These are phyloP conservation scores for Fulmarus glacialis DNA, from an alignment of 2,113 vertebrate genomes.

Conservation along the genomic window DNA sequence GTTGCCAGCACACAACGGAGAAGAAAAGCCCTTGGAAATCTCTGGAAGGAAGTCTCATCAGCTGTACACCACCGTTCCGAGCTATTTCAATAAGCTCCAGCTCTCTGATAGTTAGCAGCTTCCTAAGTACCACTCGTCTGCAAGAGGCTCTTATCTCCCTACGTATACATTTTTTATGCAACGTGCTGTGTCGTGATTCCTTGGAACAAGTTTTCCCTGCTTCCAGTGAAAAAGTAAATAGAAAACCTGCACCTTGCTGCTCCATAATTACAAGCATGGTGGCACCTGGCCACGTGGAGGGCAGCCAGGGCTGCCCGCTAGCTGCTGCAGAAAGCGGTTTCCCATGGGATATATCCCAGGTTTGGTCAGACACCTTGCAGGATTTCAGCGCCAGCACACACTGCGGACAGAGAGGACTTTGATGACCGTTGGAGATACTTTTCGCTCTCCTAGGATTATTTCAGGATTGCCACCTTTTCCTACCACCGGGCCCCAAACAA, in stretches of 20 bases:
- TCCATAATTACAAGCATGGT: rapidly evolving
- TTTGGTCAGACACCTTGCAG: neutral
- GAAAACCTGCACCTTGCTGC: rapidly evolving
- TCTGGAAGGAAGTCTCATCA: neutral
- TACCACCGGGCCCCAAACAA: rapidly evolving
- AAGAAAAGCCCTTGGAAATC: neutral
- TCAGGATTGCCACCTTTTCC: neutral
- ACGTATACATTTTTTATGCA: neutral
- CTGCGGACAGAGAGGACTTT: neutral
- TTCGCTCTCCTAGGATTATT: rapidly evolving
- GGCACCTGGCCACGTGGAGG: neutral
- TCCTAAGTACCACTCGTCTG: neutral
- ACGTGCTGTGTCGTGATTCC: neutral
- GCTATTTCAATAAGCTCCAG: neutral
- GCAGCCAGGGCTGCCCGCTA: neutral
- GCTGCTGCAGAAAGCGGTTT: rapidly evolving
- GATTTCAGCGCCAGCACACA: rapidly evolving
- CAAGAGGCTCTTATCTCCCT: neutral
- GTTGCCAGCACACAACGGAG: neutral
- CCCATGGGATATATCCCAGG: neutral
- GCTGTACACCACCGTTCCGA: neutral
- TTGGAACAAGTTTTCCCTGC: neutral
- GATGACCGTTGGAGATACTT: neutral
- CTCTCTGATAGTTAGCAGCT: neutral
- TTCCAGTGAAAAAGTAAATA: neutral